A percentile compares a stretch with the other conserved stretches of the same genome.
phyloP scores from a whole-genome alignment of 2,113 vertebrate species.

The Lophochroa leadbeateri region DNA sequence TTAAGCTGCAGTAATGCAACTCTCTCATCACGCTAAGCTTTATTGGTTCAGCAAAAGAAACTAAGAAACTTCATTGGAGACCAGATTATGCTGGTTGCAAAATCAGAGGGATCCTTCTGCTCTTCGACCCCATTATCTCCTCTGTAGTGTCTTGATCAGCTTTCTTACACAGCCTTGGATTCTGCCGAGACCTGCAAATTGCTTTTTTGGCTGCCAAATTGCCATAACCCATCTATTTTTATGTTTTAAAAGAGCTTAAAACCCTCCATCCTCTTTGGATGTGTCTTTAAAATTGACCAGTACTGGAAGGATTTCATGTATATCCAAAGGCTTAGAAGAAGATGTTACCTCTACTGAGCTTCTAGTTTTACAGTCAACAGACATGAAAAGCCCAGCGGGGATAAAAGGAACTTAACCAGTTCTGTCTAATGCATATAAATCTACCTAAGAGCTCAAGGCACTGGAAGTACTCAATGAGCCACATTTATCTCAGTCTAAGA shows the following conservation, averaged over 20 bases:
- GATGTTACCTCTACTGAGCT: constrained; percentile 68
- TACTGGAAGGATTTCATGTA: constrained; percentile 80
- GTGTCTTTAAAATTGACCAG: constrained; percentile 80
- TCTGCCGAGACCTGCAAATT: constrained; percentile 71
- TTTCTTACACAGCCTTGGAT: constrained; percentile 73
- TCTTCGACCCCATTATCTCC: constrained; percentile 77
- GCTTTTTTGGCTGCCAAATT: constrained; percentile 82
- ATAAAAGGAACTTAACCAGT: constrained; percentile 82
- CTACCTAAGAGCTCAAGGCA: constrained; percentile 82
- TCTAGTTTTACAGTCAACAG: constrained; percentile 82
- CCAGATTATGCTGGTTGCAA: constrained; percentile 80
- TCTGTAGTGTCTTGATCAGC: constrained; percentile 75
- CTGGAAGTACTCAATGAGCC: constrained; percentile 64
- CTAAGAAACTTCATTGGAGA: constrained; percentile 87
- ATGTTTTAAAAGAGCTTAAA: constrained; percentile 83
- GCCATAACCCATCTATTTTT: constrained; percentile 79
- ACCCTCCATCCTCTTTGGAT: constrained; percentile 77
- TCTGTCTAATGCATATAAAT: constrained; percentile 83
- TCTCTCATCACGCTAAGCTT: constrained; percentile 80
- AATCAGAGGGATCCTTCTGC: constrained; percentile 72
- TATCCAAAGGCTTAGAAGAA: constrained; percentile 80
- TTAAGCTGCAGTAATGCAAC: constrained; percentile 74
- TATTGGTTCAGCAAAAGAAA: constrained; percentile 83
- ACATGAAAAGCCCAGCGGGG: constrained; percentile 77
- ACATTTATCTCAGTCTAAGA: constrained; percentile 72